These are phyloP conservation scores for Montipora sp. DNA, from an alignment of 64 coral and sea anemone genomes.

Conservation along the genomic window DNA sequence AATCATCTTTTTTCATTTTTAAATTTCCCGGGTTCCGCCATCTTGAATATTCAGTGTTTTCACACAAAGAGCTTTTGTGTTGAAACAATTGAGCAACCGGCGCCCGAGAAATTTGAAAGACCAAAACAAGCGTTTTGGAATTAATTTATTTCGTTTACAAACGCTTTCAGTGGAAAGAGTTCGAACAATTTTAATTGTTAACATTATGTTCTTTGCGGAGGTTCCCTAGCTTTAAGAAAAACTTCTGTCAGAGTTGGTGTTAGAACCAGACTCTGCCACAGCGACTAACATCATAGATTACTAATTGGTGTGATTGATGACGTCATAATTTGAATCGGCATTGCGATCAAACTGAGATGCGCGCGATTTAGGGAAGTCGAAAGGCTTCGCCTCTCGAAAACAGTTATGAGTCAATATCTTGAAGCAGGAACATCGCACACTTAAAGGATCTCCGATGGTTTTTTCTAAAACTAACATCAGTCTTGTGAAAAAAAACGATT, in stretches of 20 bases:
- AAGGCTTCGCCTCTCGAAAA: neutral
- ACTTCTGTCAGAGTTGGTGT: neutral
- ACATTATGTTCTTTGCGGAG: no score
- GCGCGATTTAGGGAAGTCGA: neutral
- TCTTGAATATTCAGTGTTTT: no score
- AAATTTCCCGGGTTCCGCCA: no score
- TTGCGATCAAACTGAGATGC: neutral
- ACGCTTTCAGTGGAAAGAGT: no score
- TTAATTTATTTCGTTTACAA: no score
- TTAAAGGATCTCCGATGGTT: neutral
- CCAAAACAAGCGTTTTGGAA: no score
- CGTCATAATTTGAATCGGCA: slow-evolving; percentile 6
- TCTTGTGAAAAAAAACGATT: slow-evolving; percentile 73
- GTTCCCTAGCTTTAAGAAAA: no score
- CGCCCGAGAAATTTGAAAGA: no score
- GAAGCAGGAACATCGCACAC: neutral
- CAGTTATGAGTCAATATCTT: neutral
- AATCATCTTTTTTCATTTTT: no score
- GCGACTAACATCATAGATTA: neutral
- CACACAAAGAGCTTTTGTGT: no score
- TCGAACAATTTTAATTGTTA: no score
- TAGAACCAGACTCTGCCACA: neutral
- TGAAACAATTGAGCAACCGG: no score
- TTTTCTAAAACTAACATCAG: slow-evolving; percentile 55
- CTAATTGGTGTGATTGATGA: slow-evolving; percentile 22